Base-by-base conservation (phyloP, 2,113 vertebrate species). In the Eulemur rufifrons region DNA sequence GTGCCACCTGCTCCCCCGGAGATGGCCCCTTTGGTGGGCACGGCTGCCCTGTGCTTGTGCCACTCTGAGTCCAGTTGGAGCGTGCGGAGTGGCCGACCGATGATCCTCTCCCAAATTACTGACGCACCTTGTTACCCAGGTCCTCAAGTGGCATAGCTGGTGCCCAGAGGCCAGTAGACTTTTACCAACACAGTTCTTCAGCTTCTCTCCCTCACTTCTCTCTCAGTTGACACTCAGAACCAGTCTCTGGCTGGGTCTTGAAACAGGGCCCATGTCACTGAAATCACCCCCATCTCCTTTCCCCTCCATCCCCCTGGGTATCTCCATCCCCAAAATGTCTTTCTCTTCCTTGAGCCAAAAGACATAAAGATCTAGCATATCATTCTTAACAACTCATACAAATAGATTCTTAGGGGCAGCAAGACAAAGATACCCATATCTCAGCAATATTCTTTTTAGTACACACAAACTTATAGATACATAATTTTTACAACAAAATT, bases 1-100 rank as follows among this genome's bases (percentile, higher is more conserved):
- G 0, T 52, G 17, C 8, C 0, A 1, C 23, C 14, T 52, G 12
- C 5, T 32, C 25, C 8, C 52, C 18, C 6, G 0, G 2, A 13
- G 32, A 34, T 0, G 34, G 8, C 8, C 9, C 11, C 25, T n/a
- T 59, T 42, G 32, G 42, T 50, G 34, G 3, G 10, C 20, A 74
- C 18, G 1, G 39, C 3, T 25, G 1, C 12, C 20, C 61, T 45
- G 32, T 32, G 47, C 7, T 23, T 34, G 39, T n/a, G 39, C 1
- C 39, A 32, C n/a, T 15, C 25, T 11, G 42, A 88, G n/a, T 5
- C 0, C 34, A 81, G 37, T 14, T 17, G 1, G 73, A 23, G 18
- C 25, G 17, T 59, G 50, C 12, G 21, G 39, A 14, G 18, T 42
- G 18, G 7, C 37, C 77, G 37, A 8, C 14, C 25, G 42, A 3